Percentiles rank a stretch among this genome's conserved stretches.
These are phyloP conservation scores for Proisotoma minuta DNA, from an alignment of 2,888 invertebrate species.

Conservation along the genomic window DNA sequence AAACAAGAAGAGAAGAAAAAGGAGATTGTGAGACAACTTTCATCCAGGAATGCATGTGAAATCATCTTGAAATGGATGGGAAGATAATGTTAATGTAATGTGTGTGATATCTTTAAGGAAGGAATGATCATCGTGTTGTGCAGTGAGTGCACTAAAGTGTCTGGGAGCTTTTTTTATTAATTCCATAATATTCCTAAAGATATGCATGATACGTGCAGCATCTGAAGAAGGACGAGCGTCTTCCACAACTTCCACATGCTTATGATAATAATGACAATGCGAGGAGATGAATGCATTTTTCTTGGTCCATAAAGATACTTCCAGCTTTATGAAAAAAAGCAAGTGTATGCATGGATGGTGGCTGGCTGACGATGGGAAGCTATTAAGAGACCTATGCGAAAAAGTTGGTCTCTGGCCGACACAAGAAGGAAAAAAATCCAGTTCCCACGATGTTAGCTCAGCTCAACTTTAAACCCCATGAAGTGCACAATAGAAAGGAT, in stretches of 20 bases:
- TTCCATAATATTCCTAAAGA: not conserved
- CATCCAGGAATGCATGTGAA: no score
- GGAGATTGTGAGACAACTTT: no score
- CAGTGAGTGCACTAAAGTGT: no score
- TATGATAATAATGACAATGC: constrained; percentile 12
- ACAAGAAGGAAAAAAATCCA: constrained; percentile 41
- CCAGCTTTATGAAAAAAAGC: constrained; percentile 1
- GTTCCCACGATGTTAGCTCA: constrained; percentile 46
- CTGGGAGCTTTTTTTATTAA: not conserved
- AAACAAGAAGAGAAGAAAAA: no score
- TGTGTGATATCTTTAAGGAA: no score
- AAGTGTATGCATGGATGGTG: constrained; percentile 33
- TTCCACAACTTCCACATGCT: no score
- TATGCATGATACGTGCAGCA: not conserved
- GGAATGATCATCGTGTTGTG: no score
- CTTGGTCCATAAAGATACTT: not conserved
- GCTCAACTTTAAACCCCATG: constrained; percentile 17
- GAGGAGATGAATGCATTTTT: not conserved
- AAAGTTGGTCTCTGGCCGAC: constrained; percentile 30
- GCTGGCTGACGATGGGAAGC: constrained; percentile 41
- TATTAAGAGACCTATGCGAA: constrained; percentile 43
- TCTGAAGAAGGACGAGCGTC: no score
- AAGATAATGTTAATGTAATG: no score
- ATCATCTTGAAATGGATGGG: no score
- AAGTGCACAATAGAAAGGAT: constrained; percentile 4